Percentiles rank a stretch among this genome's conserved stretches.
Evolutionary conservation across 92 coral and sea anemone genomes (phyloP).

Genomic region (Phenganax marumi): DNA sequence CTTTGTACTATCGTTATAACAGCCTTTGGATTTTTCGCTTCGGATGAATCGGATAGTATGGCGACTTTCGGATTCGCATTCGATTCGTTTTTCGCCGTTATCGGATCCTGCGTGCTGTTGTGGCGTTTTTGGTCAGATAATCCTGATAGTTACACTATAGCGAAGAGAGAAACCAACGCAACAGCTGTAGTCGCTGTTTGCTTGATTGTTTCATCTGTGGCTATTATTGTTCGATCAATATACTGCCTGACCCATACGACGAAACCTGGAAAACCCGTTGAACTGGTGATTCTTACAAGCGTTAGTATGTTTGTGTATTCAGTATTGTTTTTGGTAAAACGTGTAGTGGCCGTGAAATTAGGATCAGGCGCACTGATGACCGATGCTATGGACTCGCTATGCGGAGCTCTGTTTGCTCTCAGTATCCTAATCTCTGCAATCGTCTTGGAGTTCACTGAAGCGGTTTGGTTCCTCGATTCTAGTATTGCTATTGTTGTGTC

Average conservation of each 20-base stretch:
- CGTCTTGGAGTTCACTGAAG: conserved; percentile 10
- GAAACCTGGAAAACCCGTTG: conserved; percentile 22
- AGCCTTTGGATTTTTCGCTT: conserved; percentile 55
- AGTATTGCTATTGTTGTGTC: conserved; percentile 21
- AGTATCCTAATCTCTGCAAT: conserved; percentile 24
- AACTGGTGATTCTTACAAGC: conserved; percentile 19
- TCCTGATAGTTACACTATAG: conserved; percentile 19
- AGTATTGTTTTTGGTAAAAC: conserved; percentile 11
- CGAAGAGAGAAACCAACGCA: conserved; percentile 37
- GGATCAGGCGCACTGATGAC: conserved; percentile 28
- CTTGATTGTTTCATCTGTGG: conserved; percentile 34
- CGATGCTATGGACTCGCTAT: conserved; percentile 33
- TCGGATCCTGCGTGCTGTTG: conserved; percentile 55
- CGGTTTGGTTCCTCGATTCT: conserved; percentile 35
- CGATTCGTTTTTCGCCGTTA: conserved; percentile 64
- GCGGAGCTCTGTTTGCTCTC: conserved; percentile 28
- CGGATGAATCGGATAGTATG: conserved; percentile 62
- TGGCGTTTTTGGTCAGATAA: conserved; percentile 58
- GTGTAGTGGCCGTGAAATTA: conserved; percentile 2
- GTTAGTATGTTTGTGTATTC: conserved; percentile 3
- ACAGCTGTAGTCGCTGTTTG: conserved; percentile 36
- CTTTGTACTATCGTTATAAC: conserved; percentile 53
- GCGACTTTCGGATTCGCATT: conserved; percentile 71
- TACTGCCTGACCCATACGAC: conserved; percentile 1
- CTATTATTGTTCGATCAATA: conserved; percentile 15